Evolutionary conservation across 1,140 invertebrate species (phyloP).

Genomic region (Drosophila nannoptera): DNA sequence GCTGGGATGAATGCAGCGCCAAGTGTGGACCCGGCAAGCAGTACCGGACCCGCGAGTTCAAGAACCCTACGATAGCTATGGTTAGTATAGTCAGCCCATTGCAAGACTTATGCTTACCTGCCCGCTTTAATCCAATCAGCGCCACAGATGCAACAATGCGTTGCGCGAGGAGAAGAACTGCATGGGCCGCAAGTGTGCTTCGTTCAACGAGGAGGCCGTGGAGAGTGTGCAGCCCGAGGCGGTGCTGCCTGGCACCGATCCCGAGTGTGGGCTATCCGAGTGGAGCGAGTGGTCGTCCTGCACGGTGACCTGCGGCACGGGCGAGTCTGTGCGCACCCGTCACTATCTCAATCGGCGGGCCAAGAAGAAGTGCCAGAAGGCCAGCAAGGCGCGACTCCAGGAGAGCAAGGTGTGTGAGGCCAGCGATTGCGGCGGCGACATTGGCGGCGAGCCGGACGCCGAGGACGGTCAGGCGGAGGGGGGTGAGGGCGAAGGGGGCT

Average conservation of each 20-base stretch:
- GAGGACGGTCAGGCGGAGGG: constrained; percentile 22
- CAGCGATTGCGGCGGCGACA: constrained; percentile 70
- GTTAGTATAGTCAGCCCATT: constrained; percentile 14
- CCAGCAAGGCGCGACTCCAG: constrained; percentile 57
- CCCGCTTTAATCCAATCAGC: constrained; percentile 20
- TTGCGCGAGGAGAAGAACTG: constrained; percentile 82
- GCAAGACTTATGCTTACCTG: too few species aligned
- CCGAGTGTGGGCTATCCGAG: constrained; percentile 84
- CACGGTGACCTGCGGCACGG: constrained; percentile 83
- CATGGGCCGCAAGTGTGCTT: constrained; percentile 78
- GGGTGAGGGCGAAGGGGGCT: constrained; percentile 23
- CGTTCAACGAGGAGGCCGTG: constrained; percentile 79
- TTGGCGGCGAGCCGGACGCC: constrained; percentile 35
- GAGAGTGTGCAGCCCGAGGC: constrained; percentile 41
- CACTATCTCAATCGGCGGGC: constrained; percentile 67
- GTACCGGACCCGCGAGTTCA: constrained; percentile 83
- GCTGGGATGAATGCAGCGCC: constrained; percentile 88
- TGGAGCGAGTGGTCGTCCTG: constrained; percentile 89
- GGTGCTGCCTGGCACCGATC: constrained; percentile 35
- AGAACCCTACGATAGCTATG: constrained; percentile 80
- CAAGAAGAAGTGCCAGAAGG: constrained; percentile 77
- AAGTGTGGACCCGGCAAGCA: constrained; percentile 87
- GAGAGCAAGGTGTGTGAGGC: constrained; percentile 61
- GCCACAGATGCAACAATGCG: constrained; percentile 80
- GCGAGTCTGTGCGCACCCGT: constrained; percentile 54